A percentile compares a stretch with the other conserved stretches of the same genome.
These are phyloP conservation scores for Oreochromis grahami DNA, from an alignment of 2,797 vertebrate species.

Conservation along the genomic window DNA sequence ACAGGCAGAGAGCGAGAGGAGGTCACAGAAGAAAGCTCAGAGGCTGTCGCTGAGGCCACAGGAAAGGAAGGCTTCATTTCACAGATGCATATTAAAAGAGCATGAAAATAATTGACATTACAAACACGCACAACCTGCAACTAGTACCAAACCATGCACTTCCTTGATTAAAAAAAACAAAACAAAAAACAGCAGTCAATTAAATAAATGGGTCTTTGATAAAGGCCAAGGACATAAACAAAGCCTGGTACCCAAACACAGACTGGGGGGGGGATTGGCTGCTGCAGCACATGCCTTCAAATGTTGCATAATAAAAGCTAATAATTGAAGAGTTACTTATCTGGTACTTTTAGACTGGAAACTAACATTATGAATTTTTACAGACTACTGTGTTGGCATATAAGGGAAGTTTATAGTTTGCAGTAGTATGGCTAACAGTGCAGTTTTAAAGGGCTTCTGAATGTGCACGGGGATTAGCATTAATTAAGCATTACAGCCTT, in stretches of 20 bases:
- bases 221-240: neutral
- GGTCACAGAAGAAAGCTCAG: neutral
- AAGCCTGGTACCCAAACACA: neutral
- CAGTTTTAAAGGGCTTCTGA: neutral
- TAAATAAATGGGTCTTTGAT: neutral
- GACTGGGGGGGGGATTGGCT: neutral
- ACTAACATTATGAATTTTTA: neutral
- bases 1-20: slow-evolving; percentile 1
- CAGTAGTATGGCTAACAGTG: neutral
- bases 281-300: neutral
- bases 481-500: neutral
- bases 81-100: neutral
- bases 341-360: neutral
- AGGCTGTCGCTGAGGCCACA: neutral
- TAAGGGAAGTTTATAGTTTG: neutral
- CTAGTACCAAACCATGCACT: neutral
- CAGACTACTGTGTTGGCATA: neutral
- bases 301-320: neutral
- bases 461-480: neutral
- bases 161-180: neutral
- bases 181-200: neutral
- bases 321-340: neutral
- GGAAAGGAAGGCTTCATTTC: neutral
- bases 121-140: neutral
- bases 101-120: neutral